Evolutionary conservation across 2,888 invertebrate genomes (phyloP).

Genomic region (Drosophila rellima): DNA sequence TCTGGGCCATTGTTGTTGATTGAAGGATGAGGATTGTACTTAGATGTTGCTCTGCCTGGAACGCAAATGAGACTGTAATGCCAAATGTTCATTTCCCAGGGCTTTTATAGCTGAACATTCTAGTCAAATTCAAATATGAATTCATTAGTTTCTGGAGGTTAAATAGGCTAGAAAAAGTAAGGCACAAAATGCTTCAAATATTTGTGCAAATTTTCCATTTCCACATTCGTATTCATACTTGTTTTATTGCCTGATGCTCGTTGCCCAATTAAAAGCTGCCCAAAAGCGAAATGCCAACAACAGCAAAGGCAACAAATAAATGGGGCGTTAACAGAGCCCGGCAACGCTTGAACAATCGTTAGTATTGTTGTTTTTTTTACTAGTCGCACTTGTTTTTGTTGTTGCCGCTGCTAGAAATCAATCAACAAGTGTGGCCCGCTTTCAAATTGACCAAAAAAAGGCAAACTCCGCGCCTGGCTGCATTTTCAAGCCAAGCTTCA

Average conservation of each 20-base stretch:
- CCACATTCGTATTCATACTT: constrained; percentile 59
- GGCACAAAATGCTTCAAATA: constrained; percentile 55
- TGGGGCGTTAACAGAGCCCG: constrained; percentile 63
- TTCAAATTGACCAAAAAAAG: constrained; percentile 63
- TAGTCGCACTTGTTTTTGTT: constrained; percentile 23
- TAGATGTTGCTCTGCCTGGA: constrained; percentile 44
- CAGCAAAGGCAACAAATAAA: constrained; percentile 47
- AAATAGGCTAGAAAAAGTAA: constrained; percentile 72
- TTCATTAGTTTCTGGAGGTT: constrained; percentile 62
- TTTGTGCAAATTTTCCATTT: constrained; percentile 74
- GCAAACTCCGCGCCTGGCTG: constrained; percentile 63
- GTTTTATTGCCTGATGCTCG: constrained; percentile 32
- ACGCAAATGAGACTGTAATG: constrained; percentile 60
- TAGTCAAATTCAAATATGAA: constrained; percentile 38
- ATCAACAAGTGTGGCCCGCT: constrained; percentile 78
- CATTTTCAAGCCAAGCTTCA: constrained; percentile 55
- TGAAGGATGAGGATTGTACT: constrained; percentile 1
- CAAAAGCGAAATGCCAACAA: constrained; percentile 26
- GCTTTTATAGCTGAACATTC: constrained; percentile 58
- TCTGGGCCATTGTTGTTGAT: constrained; percentile 50
- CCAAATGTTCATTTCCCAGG: constrained; percentile 17
- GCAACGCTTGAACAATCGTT: constrained; percentile 50
- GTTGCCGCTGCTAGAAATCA: constrained; percentile 58
- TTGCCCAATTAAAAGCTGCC: constrained; percentile 69
- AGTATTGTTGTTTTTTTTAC: constrained; percentile 24